Evolutionary conservation across 2,888 invertebrate genomes (phyloP).

Genomic region (Heliconius sara): DNA sequence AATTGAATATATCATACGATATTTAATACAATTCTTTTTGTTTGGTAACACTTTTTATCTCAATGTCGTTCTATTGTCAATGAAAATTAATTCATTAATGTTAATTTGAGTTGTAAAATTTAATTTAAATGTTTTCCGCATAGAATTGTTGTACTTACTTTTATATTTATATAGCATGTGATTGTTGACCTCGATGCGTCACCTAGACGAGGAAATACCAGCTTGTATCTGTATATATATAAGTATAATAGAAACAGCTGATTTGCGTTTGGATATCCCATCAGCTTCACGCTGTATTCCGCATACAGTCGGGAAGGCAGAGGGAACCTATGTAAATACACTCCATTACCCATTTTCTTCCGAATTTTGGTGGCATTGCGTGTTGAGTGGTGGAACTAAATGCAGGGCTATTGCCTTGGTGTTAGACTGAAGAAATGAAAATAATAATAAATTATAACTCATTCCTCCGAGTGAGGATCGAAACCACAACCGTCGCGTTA

Average conservation of each 20-base stretch:
- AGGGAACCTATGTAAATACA: too few relatives aligned
- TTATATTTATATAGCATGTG: constrained; percentile 36
- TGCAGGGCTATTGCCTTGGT: too few relatives aligned
- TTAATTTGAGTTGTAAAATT: constrained; percentile 29
- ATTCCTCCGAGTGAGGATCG: too few relatives aligned
- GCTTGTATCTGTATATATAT: neutral
- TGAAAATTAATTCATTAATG: constrained; percentile 41
- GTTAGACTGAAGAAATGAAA: too few relatives aligned
- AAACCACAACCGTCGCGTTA: too few relatives aligned
- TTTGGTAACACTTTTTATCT: constrained; percentile 20
- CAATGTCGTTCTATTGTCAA: constrained; percentile 37
- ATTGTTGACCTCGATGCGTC: constrained; percentile 41
- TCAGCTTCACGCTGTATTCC: too few relatives aligned
- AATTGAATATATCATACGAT: neutral
- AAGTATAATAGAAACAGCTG: constrained; percentile 11
- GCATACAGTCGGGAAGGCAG: too few relatives aligned
- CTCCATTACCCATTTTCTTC: too few relatives aligned
- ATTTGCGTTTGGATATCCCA: neutral
- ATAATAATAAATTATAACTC: too few relatives aligned
- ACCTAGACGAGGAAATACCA: constrained; percentile 36
- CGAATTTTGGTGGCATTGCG: too few relatives aligned
- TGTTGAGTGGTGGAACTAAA: too few relatives aligned
- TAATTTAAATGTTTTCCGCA: constrained; percentile 38
- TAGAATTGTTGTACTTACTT: constrained; percentile 35
- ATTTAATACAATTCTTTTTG: neutral